Conservation (phyloP, 2,888 invertebrate genomes). For the Trachelus tabidus region DNA sequence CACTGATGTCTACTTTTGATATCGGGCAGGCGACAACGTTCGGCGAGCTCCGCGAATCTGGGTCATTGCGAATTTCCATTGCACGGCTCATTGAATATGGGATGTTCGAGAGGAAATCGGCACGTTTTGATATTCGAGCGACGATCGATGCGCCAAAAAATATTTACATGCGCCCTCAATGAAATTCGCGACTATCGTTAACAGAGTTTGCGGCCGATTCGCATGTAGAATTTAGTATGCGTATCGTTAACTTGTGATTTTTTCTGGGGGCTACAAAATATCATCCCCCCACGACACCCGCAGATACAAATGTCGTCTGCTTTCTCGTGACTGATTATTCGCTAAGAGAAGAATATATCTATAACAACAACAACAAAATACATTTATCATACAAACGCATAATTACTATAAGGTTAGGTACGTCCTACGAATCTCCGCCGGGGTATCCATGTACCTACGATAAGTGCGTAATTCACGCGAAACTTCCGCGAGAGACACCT, state of each 20-base stretch:
- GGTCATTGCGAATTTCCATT: constrained; percentile 3
- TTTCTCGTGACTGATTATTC: background rate
- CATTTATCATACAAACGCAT: background rate
- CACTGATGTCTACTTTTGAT: background rate
- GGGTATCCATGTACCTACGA: background rate
- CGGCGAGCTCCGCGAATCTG: background rate
- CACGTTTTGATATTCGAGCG: background rate
- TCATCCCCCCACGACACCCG: background rate
- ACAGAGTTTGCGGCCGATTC: too few relatives aligned
- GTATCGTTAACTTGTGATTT: background rate
- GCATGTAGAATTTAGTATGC: background rate
- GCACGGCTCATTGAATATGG: background rate
- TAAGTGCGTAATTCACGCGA: background rate
- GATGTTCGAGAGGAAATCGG: background rate
- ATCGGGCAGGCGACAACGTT: background rate
- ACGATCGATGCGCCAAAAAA: too few relatives aligned
- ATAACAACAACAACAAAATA: background rate
- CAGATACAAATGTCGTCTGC: background rate
- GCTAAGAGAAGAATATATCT: background rate
- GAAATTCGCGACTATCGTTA: too few relatives aligned
- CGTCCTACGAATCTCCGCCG: background rate
- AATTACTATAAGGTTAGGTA: background rate
- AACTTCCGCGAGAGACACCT: background rate
- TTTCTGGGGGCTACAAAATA: background rate
- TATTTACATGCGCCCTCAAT: too few relatives aligned